Conservation (phyloP, 1,140 invertebrate species). For the Oncopodura yosiiana region DNA sequence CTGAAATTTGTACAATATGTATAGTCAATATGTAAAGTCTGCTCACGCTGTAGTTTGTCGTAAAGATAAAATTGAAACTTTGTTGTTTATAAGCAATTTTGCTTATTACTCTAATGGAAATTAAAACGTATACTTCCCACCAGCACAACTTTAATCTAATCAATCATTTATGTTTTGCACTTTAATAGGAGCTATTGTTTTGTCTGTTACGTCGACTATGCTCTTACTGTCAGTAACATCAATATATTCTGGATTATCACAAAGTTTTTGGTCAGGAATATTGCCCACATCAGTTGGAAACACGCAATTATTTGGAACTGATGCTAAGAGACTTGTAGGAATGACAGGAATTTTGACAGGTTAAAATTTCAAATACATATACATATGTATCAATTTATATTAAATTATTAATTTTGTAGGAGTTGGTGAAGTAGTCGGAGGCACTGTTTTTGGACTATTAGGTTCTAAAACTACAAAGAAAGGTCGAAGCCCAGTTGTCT, state of each 20-base stretch:
- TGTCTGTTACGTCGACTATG: conserved; percentile 79
- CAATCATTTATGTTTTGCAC: too few relatives aligned
- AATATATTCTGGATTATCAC: conserved; percentile 80
- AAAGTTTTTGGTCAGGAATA: conserved; percentile 90
- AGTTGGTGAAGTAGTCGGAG: conserved; percentile 81
- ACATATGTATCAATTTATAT: too few relatives aligned
- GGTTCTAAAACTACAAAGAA: conserved; percentile 61
- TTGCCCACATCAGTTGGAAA: conserved; percentile 58
- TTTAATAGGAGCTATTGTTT: conserved; percentile 57
- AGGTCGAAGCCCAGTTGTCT: conserved; percentile 33
- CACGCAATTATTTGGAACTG: conserved; percentile 61
- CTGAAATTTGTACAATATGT: too few relatives aligned
- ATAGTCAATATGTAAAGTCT: too few relatives aligned
- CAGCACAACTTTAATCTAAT: too few relatives aligned
- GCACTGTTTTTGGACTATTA: conserved; percentile 75
- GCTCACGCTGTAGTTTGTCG: too few relatives aligned
- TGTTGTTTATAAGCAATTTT: too few relatives aligned
- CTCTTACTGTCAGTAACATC: conserved; percentile 74
- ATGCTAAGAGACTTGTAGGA: conserved; percentile 73
- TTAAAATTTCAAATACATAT: too few relatives aligned
- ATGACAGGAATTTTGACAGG: conserved; percentile 85
- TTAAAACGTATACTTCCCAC: too few relatives aligned
- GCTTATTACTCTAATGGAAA: too few relatives aligned
- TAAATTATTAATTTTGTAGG: too few relatives aligned
- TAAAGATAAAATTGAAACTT: too few relatives aligned